A percentile compares a stretch with the other conserved stretches of the same genome.
phyloP scores from a whole-genome alignment of 2,888 invertebrate species.

The Hydraecia micacea region DNA sequence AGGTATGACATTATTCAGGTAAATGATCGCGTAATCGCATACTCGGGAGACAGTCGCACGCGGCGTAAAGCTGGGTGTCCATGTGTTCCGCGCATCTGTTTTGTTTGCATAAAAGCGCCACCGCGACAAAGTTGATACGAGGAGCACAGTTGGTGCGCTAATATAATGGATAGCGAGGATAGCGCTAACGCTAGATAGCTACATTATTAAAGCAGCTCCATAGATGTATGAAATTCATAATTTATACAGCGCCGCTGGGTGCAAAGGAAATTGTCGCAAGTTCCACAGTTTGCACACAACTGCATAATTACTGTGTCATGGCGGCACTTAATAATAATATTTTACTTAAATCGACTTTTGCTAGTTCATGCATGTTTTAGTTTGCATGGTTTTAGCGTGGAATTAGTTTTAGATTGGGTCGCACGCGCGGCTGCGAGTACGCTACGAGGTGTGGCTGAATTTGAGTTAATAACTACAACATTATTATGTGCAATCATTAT shows the following conservation, averaged over 20 bases:
- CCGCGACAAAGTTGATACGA: neutral
- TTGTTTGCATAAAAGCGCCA: neutral
- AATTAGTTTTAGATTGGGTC: conserved; percentile 49
- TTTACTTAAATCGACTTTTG: conserved; percentile 46
- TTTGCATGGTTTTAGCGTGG: conserved; percentile 2
- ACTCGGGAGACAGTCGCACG: neutral
- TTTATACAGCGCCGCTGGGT: conserved; percentile 21
- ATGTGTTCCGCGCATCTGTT: neutral
- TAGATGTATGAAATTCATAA: conserved; percentile 42
- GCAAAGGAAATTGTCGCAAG: conserved; percentile 46
- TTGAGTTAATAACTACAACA: conserved; percentile 11
- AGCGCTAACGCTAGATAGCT: neutral
- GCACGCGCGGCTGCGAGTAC: neutral
- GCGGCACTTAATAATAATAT: conserved; percentile 28
- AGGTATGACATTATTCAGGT: neutral
- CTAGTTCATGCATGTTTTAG: conserved; percentile 39
- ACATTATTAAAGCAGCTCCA: conserved; percentile 22
- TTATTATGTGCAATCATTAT: conserved; percentile 23
- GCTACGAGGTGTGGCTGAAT: neutral
- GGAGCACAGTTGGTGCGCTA: neutral
- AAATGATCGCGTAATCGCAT: neutral
- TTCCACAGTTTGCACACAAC: conserved; percentile 33
- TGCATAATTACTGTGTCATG: conserved; percentile 53
- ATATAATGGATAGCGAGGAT: neutral
- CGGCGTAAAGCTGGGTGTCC: neutral